phyloP scores from a whole-genome alignment of 2,888 invertebrate species.

The Steinernema scapterisci region DNA sequence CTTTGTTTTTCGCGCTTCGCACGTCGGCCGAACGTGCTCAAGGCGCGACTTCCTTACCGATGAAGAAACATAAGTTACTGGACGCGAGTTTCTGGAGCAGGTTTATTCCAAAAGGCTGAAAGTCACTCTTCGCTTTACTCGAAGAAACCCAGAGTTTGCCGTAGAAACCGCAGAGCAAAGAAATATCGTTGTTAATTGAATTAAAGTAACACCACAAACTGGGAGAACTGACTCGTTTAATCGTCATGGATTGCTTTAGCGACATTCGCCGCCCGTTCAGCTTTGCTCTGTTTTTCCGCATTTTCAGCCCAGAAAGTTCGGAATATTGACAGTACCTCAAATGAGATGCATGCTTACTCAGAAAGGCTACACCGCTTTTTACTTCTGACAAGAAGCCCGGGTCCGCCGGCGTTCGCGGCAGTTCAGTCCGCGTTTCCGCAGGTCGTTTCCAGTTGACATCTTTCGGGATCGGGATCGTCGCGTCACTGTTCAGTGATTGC shows the following conservation, averaged over 20 bases:
- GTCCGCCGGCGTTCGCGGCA: not conserved
- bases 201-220: too few relatives aligned
- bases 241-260: too few relatives aligned
- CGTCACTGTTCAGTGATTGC: conserved; percentile 18
- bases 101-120: not conserved
- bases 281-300: too few relatives aligned
- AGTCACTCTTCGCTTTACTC: not conserved
- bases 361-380: not conserved
- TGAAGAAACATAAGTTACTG: not conserved
- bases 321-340: too few relatives aligned
- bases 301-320: too few relatives aligned
- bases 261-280: too few relatives aligned
- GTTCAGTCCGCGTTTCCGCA: not conserved
- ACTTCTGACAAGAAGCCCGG: not conserved
- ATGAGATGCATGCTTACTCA: not conserved
- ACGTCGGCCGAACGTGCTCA: not conserved
- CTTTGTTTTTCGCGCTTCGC: not conserved
- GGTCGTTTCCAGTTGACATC: conserved; percentile 8
- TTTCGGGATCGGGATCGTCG: conserved; percentile 21
- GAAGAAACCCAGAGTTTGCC: not conserved
- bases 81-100: not conserved
- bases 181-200: too few relatives aligned
- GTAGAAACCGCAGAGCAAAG: too few relatives aligned
- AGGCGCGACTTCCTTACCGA: not conserved
- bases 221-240: too few relatives aligned